phyloP scores from a whole-genome alignment of 2,113 vertebrate genomes.

The Cheirogaleus medius region DNA sequence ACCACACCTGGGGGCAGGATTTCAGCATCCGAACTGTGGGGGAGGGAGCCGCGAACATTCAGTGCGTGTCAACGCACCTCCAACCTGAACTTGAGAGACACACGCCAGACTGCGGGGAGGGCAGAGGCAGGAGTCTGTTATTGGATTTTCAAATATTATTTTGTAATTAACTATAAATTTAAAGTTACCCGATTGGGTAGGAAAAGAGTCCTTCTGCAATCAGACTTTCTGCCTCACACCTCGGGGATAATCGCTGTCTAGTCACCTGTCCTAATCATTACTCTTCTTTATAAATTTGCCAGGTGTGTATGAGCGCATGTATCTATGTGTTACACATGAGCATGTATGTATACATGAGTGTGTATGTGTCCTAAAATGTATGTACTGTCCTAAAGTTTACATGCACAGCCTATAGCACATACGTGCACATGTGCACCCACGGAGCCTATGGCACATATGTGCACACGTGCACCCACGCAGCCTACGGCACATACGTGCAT shows the following conservation, averaged over 20 bases:
- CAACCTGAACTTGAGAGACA: too few species aligned
- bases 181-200: background rate
- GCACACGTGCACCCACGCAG: too few species aligned
- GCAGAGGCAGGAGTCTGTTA: background rate
- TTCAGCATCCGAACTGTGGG: background rate
- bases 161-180: background rate
- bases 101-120: background rate
- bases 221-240: background rate
- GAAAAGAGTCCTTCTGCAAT: background rate
- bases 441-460: too few species aligned
- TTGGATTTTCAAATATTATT: background rate
- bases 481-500: too few species aligned
- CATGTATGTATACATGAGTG: accelerated
- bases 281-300: background rate
- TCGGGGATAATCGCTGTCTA: background rate
- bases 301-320: accelerated
- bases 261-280: accelerated
- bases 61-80: background rate
- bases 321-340: accelerated
- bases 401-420: too few species aligned
- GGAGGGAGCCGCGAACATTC: background rate
- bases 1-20: background rate
- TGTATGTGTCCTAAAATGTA: accelerated
- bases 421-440: too few species aligned
- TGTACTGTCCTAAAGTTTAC: too few species aligned